Conservation (phyloP, 1,140 invertebrate genomes). For the Listronotus bonariensis region DNA sequence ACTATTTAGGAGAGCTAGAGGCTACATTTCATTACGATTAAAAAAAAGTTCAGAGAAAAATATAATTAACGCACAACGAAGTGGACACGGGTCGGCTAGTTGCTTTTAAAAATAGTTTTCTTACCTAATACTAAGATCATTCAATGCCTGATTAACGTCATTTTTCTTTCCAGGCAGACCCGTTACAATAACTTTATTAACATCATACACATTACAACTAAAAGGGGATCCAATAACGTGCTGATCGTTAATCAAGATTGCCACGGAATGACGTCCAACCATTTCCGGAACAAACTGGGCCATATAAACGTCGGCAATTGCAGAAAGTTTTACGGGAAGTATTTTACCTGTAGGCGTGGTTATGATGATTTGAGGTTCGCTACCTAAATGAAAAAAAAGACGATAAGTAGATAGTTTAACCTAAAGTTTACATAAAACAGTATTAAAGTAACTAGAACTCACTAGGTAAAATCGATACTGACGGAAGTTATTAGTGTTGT, state of each 20-base stretch:
- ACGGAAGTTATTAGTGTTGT: too few species aligned
- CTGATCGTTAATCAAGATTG: slow-evolving; percentile 78
- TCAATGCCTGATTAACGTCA: slow-evolving; percentile 55
- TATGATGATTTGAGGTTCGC: slow-evolving; percentile 72
- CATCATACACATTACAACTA: slow-evolving; percentile 91
- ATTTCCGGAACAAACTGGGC: slow-evolving; percentile 81
- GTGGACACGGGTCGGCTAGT: too few species aligned
- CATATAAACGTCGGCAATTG: slow-evolving; percentile 69
- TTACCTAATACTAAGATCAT: slow-evolving; percentile 58
- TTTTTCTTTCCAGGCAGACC: slow-evolving; percentile 63
- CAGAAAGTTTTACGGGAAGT: slow-evolving; percentile 67
- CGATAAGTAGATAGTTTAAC: too few species aligned
- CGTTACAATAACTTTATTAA: slow-evolving; percentile 80
- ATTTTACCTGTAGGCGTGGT: slow-evolving; percentile 78
- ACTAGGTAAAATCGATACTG: too few species aligned
- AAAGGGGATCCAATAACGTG: slow-evolving; percentile 90
- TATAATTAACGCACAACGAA: too few species aligned
- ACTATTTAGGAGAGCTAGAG: too few species aligned
- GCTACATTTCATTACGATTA: too few species aligned
- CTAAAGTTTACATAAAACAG: too few species aligned
- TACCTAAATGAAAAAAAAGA: slow-evolving; percentile 51
- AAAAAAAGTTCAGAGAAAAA: too few species aligned
- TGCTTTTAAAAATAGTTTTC: neutral
- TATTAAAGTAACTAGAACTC: too few species aligned
- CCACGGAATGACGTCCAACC: slow-evolving; percentile 84